These are phyloP conservation scores for Chromoteleia sp. DNA, from an alignment of 2,888 invertebrate species.

Conservation along the genomic window DNA sequence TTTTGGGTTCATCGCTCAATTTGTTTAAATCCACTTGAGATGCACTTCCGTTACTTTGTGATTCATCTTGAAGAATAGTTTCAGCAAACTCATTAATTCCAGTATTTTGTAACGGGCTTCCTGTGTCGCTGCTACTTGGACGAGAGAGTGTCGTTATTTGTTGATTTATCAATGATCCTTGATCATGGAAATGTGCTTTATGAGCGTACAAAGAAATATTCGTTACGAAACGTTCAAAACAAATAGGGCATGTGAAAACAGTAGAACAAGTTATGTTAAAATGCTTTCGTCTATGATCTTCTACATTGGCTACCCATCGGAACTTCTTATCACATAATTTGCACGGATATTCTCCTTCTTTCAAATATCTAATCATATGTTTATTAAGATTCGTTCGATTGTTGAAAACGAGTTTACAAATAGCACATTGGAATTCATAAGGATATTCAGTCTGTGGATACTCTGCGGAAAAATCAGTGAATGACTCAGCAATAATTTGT, in stretches of 20 bases:
- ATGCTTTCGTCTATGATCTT: constrained; percentile 64
- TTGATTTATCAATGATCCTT: not conserved
- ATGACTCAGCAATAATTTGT: constrained; percentile 46
- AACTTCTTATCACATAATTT: constrained; percentile 63
- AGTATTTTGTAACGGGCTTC: constrained; percentile 28
- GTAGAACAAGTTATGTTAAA: constrained; percentile 53
- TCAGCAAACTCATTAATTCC: constrained; percentile 36
- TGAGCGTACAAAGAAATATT: constrained; percentile 63
- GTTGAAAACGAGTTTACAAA: constrained; percentile 62
- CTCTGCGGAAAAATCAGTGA: constrained; percentile 62
- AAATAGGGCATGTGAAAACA: constrained; percentile 57
- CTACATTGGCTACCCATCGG: constrained; percentile 50
- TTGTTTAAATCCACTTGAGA: not conserved
- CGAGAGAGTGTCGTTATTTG: not conserved
- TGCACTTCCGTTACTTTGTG: not conserved
- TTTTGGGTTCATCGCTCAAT: not conserved
- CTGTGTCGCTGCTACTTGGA: not conserved
- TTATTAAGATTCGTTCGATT: constrained; percentile 38
- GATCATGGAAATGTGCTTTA: constrained; percentile 61
- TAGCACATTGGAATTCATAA: constrained; percentile 52
- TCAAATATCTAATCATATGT: constrained; percentile 52
- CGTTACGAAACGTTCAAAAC: constrained; percentile 51
- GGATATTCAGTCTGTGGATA: constrained; percentile 15
- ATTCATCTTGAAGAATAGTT: constrained; percentile 34
- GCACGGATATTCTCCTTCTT: constrained; percentile 54